Conservation (phyloP, 2,888 invertebrate species). For the Germaria angustata region DNA sequence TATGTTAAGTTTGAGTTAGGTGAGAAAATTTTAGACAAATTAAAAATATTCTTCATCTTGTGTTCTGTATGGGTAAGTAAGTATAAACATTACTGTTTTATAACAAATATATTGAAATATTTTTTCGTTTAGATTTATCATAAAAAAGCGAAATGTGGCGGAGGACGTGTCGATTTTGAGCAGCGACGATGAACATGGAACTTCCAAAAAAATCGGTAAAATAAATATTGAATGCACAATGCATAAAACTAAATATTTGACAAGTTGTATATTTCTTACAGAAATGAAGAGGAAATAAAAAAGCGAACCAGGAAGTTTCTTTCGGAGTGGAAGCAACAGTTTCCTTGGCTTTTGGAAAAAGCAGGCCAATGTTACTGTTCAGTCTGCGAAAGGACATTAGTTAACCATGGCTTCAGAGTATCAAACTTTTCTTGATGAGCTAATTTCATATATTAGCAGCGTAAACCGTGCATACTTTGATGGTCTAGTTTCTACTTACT, state of each 20-base stretch:
- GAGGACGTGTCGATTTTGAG: neutral
- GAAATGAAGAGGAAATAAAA: neutral
- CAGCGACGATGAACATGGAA: neutral
- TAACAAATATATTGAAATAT: no score
- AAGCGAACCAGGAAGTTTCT: neutral
- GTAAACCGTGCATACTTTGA: no score
- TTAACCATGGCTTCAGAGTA: no score
- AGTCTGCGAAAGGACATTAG: neutral
- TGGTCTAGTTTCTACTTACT: no score
- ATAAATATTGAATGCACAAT: neutral
- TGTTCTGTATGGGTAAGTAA: neutral
- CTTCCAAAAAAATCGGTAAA: neutral
- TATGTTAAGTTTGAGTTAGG: no score
- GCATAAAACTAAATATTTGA: neutral
- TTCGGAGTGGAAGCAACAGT: neutral
- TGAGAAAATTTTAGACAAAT: no score
- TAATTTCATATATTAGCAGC: no score
- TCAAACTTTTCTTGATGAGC: no score
- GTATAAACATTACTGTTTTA: neutral
- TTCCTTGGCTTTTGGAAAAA: conserved; percentile 1
- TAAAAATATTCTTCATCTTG: no score
- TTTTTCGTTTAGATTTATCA: neutral
- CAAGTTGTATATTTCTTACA: neutral
- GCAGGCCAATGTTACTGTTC: conserved; percentile 2
- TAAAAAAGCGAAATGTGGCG: neutral